Conservation (phyloP, 1,140 invertebrate genomes). For the Hestina assimilis region DNA sequence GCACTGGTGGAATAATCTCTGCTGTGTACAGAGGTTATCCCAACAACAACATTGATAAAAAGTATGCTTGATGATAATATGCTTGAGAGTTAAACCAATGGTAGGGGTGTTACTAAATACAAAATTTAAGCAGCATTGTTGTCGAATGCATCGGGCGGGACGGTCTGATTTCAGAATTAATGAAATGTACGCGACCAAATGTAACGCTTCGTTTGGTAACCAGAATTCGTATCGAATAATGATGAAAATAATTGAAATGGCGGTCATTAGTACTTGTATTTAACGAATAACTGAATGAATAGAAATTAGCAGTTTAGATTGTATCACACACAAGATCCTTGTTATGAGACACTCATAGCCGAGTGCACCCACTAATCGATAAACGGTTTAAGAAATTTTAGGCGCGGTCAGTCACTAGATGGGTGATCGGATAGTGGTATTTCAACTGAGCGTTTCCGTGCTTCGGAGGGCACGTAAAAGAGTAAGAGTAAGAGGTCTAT, state of each 20-base stretch:
- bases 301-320: conserved; percentile 11
- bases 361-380: too few relatives aligned
- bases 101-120: conserved; percentile 13
- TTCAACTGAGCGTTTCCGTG: too few relatives aligned
- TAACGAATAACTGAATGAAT: conserved; percentile 23
- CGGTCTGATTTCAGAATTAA: conserved; percentile 31
- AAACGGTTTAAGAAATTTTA: too few relatives aligned
- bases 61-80: too few relatives aligned
- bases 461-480: too few relatives aligned
- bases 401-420: too few relatives aligned
- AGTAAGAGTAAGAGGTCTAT: too few relatives aligned
- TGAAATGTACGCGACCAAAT: conserved; percentile 32
- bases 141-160: conserved; percentile 7
- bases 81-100: not conserved
- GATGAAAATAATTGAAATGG: conserved; percentile 26
- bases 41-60: too few relatives aligned
- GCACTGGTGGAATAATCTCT: too few relatives aligned
- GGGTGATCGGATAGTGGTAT: too few relatives aligned
- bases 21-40: too few relatives aligned
- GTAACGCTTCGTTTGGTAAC: conserved; percentile 24
- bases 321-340: not conserved
- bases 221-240: conserved; percentile 28
- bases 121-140: conserved; percentile 30
- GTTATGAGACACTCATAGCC: too few relatives aligned
- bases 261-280: conserved; percentile 15